phyloP scores from a whole-genome alignment of 2,888 invertebrate genomes.

The Ophion ventricosus region DNA sequence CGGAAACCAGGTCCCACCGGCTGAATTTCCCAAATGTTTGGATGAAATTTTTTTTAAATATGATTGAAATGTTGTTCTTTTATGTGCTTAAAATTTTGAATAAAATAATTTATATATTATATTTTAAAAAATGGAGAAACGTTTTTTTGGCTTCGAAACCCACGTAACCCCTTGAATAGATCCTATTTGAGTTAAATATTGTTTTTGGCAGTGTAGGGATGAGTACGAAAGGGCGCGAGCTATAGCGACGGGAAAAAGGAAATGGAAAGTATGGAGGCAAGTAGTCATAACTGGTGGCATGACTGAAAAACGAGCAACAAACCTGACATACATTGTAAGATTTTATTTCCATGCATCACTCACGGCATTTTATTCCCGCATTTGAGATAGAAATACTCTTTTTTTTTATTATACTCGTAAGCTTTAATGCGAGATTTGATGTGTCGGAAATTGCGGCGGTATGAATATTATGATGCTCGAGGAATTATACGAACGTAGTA shows the following conservation, averaged over 20 bases:
- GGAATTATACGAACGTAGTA: not conserved
- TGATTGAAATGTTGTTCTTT: too few species aligned
- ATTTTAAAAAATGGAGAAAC: too few species aligned
- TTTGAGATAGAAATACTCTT: not conserved
- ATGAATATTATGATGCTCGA: not conserved
- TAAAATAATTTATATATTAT: too few species aligned
- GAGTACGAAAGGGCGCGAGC: not conserved
- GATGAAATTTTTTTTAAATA: too few species aligned
- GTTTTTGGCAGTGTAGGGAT: too few species aligned
- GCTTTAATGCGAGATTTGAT: not conserved
- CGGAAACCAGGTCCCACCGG: too few species aligned
- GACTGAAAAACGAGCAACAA: not conserved
- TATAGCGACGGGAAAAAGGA: not conserved
- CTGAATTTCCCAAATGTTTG: too few species aligned
- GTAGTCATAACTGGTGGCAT: not conserved
- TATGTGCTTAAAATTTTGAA: too few species aligned
- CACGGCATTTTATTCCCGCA: not conserved
- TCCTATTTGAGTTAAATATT: too few species aligned
- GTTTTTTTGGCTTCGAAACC: too few species aligned
- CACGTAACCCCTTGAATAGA: too few species aligned
- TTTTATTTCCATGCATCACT: not conserved
- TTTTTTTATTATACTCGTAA: not conserved
- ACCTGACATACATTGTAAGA: not conserved
- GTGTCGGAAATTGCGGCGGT: not conserved
- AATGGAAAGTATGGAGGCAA: not conserved